Percentiles rank a stretch among this genome's conserved stretches.
Conservation (phyloP, 2,888 invertebrate species). For the Chrysolina oricalcia region DNA sequence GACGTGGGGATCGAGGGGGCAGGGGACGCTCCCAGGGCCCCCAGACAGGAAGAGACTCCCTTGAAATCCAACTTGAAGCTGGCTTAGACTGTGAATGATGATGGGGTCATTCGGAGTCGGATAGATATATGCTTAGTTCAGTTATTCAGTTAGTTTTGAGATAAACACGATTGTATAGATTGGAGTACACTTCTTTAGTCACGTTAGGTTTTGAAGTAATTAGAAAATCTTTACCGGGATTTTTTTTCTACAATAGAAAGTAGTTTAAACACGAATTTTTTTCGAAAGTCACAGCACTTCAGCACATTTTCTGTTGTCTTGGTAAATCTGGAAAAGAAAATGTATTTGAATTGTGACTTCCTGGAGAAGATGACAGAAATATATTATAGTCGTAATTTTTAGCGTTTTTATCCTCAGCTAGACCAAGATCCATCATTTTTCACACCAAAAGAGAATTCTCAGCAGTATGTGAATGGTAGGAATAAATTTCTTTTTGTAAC, state of each 20-base stretch:
- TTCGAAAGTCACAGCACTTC: constrained; percentile 26
- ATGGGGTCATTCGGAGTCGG: constrained; percentile 48
- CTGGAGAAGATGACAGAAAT: neutral
- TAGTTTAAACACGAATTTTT: no score
- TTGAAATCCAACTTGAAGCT: constrained; percentile 90
- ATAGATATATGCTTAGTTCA: neutral
- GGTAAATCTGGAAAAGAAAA: neutral
- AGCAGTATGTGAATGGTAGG: no score
- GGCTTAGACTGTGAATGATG: constrained; percentile 53
- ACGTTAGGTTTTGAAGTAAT: neutral
- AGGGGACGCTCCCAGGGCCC: constrained; percentile 77
- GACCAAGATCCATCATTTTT: no score
- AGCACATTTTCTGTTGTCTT: neutral
- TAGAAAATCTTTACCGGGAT: no score
- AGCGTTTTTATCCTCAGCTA: no score
- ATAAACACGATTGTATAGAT: no score
- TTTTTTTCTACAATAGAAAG: no score
- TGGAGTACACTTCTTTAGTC: neutral
- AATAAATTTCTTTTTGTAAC: no score
- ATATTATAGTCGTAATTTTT: no score
- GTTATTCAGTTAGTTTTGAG: neutral
- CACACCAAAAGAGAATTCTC: no score
- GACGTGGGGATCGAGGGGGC: constrained; percentile 71
- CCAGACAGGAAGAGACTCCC: constrained; percentile 81
- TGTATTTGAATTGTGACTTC: neutral